Conservation (phyloP, 92 coral and sea anemone species). For the Phenganax subtilis region DNA sequence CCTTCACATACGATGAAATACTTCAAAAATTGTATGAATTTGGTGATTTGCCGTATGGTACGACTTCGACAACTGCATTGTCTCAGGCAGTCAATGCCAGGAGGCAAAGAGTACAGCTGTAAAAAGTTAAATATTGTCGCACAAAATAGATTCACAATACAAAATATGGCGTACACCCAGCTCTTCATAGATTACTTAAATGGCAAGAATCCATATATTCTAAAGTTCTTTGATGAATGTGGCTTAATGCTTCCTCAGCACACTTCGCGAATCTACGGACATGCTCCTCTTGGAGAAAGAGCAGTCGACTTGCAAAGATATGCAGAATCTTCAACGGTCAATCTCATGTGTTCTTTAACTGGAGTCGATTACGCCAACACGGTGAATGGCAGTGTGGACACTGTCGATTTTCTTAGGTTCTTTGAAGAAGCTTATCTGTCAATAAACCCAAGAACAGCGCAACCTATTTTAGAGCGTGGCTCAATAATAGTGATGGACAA, state of each 20-base stretch:
- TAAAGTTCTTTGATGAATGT: conserved; percentile 12
- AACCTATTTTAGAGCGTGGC: conserved; percentile 51
- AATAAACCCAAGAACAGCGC: conserved; percentile 35
- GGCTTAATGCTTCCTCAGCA: conserved; percentile 13
- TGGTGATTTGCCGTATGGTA: conserved; percentile 44
- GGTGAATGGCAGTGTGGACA: conserved; percentile 7
- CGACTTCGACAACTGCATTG: conserved; percentile 34
- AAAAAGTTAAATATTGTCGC: conserved; percentile 41
- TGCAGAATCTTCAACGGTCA: conserved; percentile 14
- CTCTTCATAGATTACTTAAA: background rate
- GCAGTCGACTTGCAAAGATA: conserved; percentile 33
- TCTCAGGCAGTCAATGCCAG: conserved; percentile 34
- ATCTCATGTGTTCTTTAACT: conserved; percentile 19
- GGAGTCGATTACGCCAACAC: conserved; percentile 29
- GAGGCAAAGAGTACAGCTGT: conserved; percentile 28
- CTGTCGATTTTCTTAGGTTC: conserved; percentile 16
- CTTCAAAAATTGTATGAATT: conserved; percentile 38
- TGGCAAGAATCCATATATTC: background rate
- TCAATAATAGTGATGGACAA: conserved; percentile 15
- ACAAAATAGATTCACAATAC: conserved; percentile 35
- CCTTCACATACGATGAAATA: conserved; percentile 44
- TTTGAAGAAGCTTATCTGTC: conserved; percentile 56
- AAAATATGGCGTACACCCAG: conserved; percentile 5
- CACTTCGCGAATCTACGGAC: conserved; percentile 46
- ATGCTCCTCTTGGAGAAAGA: conserved; percentile 48